Conservation (phyloP, 2,888 invertebrate species). For the Frankliniella intonsa region DNA sequence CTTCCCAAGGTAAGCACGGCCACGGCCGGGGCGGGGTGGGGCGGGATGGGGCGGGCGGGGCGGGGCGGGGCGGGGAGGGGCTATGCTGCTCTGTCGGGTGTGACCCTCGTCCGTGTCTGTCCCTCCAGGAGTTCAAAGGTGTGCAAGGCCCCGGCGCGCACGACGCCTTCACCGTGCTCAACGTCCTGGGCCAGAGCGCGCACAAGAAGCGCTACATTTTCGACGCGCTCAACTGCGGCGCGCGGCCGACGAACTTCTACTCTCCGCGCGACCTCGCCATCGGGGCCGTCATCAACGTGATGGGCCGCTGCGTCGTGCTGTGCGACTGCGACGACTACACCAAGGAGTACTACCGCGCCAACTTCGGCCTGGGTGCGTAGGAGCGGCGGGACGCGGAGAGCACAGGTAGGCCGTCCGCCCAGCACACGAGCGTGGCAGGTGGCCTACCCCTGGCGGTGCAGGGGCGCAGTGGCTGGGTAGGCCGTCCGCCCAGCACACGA, state of each 20-base stretch:
- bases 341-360: conserved; percentile 72
- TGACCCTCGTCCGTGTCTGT: neutral
- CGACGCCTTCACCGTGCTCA: conserved; percentile 52
- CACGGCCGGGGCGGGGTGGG: neutral
- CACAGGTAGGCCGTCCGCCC: neutral
- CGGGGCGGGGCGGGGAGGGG: neutral
- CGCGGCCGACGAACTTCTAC: conserved; percentile 39
- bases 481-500: neutral
- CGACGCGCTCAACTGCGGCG: conserved; percentile 55
- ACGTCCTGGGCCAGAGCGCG: conserved; percentile 57
- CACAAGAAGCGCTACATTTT: conserved; percentile 53
- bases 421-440: neutral
- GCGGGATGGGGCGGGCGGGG: neutral
- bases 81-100: neutral
- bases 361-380: conserved; percentile 56
- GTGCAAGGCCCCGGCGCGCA: neutral
- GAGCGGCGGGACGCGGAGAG: neutral
- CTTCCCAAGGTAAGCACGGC: conserved; percentile 63
- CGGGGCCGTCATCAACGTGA: conserved; percentile 75
- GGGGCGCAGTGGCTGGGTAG: neutral
- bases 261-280: conserved; percentile 73
- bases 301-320: conserved; percentile 72
- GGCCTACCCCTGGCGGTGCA: neutral
- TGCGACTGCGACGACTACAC: conserved; percentile 83
- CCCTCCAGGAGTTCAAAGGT: neutral